Percentiles rank a stretch among this genome's conserved stretches.
Conservation (phyloP, 2,797 vertebrate species). For the Ciconia nigra region DNA sequence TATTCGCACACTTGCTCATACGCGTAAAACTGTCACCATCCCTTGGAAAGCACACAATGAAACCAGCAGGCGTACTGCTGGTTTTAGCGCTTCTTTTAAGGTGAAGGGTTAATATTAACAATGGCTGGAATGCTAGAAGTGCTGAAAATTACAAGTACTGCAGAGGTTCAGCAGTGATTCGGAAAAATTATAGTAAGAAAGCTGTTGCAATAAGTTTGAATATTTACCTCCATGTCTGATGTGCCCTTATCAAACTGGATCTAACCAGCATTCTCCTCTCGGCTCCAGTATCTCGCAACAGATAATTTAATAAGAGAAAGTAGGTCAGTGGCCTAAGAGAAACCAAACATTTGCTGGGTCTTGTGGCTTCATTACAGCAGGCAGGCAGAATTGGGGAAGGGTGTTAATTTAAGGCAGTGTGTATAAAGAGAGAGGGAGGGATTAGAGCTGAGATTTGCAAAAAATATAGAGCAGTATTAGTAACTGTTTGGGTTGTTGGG, state of each 20-base stretch:
- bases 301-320: neutral
- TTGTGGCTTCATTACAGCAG: neutral
- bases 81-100: fast-evolving
- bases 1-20: fast-evolving
- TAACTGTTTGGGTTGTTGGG: neutral
- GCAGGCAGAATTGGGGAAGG: neutral
- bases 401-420: neutral
- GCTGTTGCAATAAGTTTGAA: fast-evolving
- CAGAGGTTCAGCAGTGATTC: neutral
- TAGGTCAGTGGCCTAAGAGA: neutral
- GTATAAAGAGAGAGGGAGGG: neutral
- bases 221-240: neutral
- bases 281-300: neutral
- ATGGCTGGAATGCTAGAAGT: neutral
- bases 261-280: neutral
- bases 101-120: neutral
- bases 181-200: neutral
- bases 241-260: neutral
- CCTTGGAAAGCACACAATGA: neutral
- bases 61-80: neutral
- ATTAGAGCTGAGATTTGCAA: neutral
- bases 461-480: neutral
- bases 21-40: neutral
- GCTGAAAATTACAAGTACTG: neutral
- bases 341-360: neutral